phyloP scores from a whole-genome alignment of 2,797 vertebrate genomes.

The Falco biarmicus region DNA sequence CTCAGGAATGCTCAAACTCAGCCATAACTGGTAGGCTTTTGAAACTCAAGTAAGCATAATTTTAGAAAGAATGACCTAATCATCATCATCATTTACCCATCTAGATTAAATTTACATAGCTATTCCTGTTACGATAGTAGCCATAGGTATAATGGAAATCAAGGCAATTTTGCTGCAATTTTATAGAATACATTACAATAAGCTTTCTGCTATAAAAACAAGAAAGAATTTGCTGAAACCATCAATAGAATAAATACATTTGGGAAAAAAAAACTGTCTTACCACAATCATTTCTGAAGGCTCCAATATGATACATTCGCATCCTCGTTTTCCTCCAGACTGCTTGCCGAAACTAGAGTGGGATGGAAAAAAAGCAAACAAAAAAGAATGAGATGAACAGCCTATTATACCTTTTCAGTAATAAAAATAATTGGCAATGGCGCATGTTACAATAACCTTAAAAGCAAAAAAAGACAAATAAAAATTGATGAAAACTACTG shows the following conservation, averaged over 20 bases:
- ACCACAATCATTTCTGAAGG: slow-evolving; percentile 99
- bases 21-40: not conserved
- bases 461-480: not conserved
- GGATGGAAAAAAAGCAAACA: slow-evolving; percentile 42
- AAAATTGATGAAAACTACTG: not conserved
- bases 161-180: slow-evolving; percentile 49
- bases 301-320: slow-evolving; percentile 95
- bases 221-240: slow-evolving; percentile 63
- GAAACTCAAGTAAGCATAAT: slow-evolving; percentile 46
- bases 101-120: slow-evolving; percentile 50
- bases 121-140: not conserved
- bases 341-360: slow-evolving; percentile 92
- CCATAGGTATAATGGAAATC: slow-evolving; percentile 53
- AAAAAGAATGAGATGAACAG: slow-evolving; percentile 44
- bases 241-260: slow-evolving; percentile 64
- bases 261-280: slow-evolving; percentile 76
- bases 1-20: slow-evolving; percentile 29
- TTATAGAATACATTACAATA: slow-evolving; percentile 50
- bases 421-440: not conserved
- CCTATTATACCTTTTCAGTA: slow-evolving; percentile 49
- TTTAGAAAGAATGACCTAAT: slow-evolving; percentile 62
- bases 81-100: slow-evolving; percentile 50
- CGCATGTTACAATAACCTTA: not conserved
- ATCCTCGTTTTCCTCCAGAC: slow-evolving; percentile 94
- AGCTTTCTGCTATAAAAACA: slow-evolving; percentile 20